Percentiles rank a stretch among this genome's conserved stretches.
Evolutionary conservation across 2,888 invertebrate species (phyloP).

Genomic region (Amphipyra tragopoginis): DNA sequence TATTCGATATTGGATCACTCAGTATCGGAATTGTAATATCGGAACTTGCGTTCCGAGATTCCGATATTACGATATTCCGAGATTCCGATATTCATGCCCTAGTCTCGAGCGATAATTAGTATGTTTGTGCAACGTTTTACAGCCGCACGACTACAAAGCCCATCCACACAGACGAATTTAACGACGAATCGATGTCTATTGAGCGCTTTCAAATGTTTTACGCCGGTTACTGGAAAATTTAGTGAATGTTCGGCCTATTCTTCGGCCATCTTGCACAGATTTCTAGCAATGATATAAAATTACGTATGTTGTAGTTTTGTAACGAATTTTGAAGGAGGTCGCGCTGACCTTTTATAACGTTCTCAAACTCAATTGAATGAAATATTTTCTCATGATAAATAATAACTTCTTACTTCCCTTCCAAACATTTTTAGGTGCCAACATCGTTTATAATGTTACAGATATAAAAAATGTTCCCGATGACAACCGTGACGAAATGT

Average conservation of each 20-base stretch:
- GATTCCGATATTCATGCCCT: too few relatives aligned
- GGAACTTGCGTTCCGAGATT: too few relatives aligned
- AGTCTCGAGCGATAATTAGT: conserved; percentile 56
- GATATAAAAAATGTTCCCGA: conserved; percentile 44
- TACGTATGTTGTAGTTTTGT: conserved; percentile 42
- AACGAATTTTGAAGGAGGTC: conserved; percentile 39
- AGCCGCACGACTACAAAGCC: conserved; percentile 52
- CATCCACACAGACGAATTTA: conserved; percentile 39
- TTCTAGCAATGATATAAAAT: conserved; percentile 47
- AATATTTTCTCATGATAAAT: conserved; percentile 41
- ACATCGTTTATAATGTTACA: conserved; percentile 41
- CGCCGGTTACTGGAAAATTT: conserved; percentile 38
- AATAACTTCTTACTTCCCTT: conserved; percentile 42
- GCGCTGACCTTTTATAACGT: conserved; percentile 38
- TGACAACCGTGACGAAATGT: conserved; percentile 53
- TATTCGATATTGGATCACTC: too few relatives aligned
- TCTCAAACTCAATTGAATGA: conserved; percentile 34
- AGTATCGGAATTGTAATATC: too few relatives aligned
- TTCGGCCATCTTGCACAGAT: conserved; percentile 24
- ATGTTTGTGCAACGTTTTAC: conserved; percentile 58
- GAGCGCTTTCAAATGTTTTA: conserved; percentile 46
- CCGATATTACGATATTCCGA: too few relatives aligned
- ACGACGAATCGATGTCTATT: conserved; percentile 52
- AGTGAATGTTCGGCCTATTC: conserved; percentile 41
- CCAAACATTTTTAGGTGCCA: conserved; percentile 44